Evolutionary conservation across 1,140 invertebrate species (phyloP).

Genomic region (Trissolcus basalis): DNA sequence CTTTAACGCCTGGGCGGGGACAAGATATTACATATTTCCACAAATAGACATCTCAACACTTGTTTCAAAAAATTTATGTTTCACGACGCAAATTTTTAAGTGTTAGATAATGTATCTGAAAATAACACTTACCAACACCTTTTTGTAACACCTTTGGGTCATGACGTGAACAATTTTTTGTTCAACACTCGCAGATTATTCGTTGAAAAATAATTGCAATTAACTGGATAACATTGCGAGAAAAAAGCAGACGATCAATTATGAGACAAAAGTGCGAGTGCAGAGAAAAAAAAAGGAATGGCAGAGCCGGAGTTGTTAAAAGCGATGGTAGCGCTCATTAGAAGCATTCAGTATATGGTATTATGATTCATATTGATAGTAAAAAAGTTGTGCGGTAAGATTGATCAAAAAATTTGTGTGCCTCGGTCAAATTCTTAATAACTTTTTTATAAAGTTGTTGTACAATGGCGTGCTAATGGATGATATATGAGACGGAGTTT

Average conservation of each 20-base stretch:
- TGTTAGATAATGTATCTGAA: neutral
- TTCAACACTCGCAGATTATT: no score
- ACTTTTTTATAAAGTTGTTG: slow-evolving; percentile 27
- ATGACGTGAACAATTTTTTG: no score
- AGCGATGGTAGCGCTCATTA: slow-evolving; percentile 27
- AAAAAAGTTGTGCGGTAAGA: slow-evolving; percentile 35
- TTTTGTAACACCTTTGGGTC: no score
- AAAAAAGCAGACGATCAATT: no score
- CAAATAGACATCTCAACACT: slow-evolving; percentile 49
- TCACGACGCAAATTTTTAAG: neutral
- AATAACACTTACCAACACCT: neutral
- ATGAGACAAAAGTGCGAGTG: no score
- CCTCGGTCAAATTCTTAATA: slow-evolving; percentile 37
- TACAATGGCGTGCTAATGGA: slow-evolving; percentile 59
- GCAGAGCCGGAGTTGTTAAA: slow-evolving; percentile 6
- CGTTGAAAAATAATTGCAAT: no score
- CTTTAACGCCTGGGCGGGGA: slow-evolving; percentile 58
- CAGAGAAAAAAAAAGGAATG: neutral
- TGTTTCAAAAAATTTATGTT: slow-evolving; percentile 3
- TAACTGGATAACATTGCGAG: no score
- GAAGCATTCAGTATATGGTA: slow-evolving; percentile 13
- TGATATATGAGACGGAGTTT: slow-evolving; percentile 54
- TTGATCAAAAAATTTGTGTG: slow-evolving; percentile 43
- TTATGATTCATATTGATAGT: slow-evolving; percentile 45
- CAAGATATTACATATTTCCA: slow-evolving; percentile 47